A percentile compares a stretch with the other conserved stretches of the same genome.
Conservation (phyloP, 2,797 vertebrate species). For the Macropodus opercularis region DNA sequence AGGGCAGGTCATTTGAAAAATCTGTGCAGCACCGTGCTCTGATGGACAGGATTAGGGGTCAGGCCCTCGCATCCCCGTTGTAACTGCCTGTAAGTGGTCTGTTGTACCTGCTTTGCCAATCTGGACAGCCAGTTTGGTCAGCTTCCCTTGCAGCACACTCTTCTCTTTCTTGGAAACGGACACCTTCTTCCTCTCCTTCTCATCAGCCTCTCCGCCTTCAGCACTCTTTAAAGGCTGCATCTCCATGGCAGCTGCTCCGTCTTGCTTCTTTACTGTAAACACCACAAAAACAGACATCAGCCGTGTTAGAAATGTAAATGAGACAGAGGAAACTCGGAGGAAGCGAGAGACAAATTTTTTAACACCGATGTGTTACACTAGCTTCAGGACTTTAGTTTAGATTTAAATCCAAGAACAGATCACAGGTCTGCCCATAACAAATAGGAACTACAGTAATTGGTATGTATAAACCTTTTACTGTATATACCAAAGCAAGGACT, state of each 20-base stretch:
- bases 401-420: conserved; percentile 25
- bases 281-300: conserved; percentile 51
- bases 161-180: conserved; percentile 96
- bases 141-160: conserved; percentile 97
- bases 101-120: conserved; percentile 96
- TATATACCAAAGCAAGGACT: conserved; percentile 3
- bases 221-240: conserved; percentile 99
- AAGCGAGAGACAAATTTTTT: conserved; percentile 10
- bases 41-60: conserved; percentile 45
- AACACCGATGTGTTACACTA: conserved; percentile 19
- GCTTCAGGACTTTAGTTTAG: conserved; percentile 3
- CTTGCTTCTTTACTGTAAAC: conserved; percentile 94
- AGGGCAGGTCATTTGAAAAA: conserved; percentile 17
- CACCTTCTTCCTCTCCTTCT: conserved; percentile 94
- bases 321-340: conserved; percentile 9
- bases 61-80: conserved; percentile 28
- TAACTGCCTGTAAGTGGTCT: conserved; percentile 36
- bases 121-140: conserved; percentile 98
- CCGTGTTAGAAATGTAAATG: conserved; percentile 38
- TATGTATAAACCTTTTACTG: conserved; percentile 9
- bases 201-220: conserved; percentile 92
- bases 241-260: conserved; percentile 98
- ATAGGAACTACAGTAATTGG: conserved; percentile 7
- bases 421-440: conserved; percentile 7
- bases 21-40: conserved; percentile 31